Percentiles rank a stretch among this genome's conserved stretches.
Conservation (phyloP, 2,797 vertebrate species). For the Mus minutoides region DNA sequence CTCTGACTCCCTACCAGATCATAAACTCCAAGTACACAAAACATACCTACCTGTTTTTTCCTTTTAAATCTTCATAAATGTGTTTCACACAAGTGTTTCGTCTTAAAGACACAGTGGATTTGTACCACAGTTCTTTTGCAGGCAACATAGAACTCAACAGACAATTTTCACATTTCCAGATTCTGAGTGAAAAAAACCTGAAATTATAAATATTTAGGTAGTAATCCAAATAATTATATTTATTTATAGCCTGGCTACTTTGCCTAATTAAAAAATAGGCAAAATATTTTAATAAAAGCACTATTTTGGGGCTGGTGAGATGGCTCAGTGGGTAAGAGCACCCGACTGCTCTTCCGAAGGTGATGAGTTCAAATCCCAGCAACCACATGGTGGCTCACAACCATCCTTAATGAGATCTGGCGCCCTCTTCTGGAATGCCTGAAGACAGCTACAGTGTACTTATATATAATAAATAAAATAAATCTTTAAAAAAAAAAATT, state of each 20-base stretch:
- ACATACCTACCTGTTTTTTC: not conserved
- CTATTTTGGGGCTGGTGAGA: too few relatives aligned
- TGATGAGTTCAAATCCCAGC: too few relatives aligned
- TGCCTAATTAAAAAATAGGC: not conserved
- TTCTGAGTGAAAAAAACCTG: constrained; percentile 43
- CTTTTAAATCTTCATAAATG: not conserved
- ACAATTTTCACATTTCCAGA: constrained; percentile 10
- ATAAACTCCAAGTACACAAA: not conserved
- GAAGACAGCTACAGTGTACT: too few relatives aligned
- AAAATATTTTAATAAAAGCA: constrained; percentile 26
- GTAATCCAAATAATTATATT: not conserved
- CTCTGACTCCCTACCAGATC: not conserved
- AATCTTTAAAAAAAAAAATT: too few relatives aligned
- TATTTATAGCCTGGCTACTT: not conserved
- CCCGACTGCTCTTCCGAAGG: too few relatives aligned
- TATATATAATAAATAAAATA: too few relatives aligned
- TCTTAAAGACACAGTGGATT: not conserved
- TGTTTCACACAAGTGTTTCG: not conserved
- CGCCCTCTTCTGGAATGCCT: too few relatives aligned
- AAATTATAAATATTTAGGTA: constrained; percentile 52
- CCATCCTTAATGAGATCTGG: too few relatives aligned
- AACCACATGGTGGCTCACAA: too few relatives aligned
- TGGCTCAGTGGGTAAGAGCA: too few relatives aligned
- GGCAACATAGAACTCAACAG: not conserved
- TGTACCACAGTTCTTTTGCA: not conserved